Conservation (phyloP, 1,140 invertebrate genomes). For the Leptinotarsa lineolata region DNA sequence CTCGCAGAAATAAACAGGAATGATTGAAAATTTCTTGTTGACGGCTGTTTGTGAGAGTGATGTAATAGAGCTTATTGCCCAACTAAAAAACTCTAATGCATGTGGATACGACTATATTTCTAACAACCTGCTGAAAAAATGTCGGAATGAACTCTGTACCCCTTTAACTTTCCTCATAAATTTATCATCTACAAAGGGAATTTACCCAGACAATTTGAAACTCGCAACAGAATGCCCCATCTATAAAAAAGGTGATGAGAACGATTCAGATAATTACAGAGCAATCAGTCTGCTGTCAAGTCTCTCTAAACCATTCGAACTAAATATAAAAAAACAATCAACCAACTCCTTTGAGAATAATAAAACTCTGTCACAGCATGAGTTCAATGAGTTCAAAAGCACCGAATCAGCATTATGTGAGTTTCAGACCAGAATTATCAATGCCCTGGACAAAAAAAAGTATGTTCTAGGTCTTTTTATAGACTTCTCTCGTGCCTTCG, state of each 20-base stretch:
- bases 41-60: neutral
- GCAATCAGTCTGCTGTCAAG: slow-evolving; percentile 20
- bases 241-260: slow-evolving; percentile 12
- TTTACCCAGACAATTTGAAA: slow-evolving; percentile 5
- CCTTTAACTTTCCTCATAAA: slow-evolving; percentile 11
- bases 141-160: neutral
- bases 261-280: slow-evolving; percentile 7
- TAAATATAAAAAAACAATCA: slow-evolving; percentile 17
- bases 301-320: slow-evolving; percentile 21
- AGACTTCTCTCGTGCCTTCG: slow-evolving; percentile 19
- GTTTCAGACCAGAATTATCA: neutral
- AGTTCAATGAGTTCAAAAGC: slow-evolving; percentile 7
- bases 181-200: slow-evolving; percentile 17
- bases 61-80: neutral
- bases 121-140: slow-evolving; percentile 6
- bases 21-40: slow-evolving; percentile 11
- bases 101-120: slow-evolving; percentile 9
- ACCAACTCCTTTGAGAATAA: slow-evolving; percentile 14
- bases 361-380: slow-evolving; percentile 19
- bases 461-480: slow-evolving; percentile 14
- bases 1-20: neutral
- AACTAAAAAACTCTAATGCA: slow-evolving; percentile 14
- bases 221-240: slow-evolving; percentile 10
- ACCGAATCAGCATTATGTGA: slow-evolving; percentile 13
- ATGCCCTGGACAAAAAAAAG: slow-evolving; percentile 7